These are phyloP conservation scores for Hydriomena furcata DNA, from an alignment of 2,888 invertebrate genomes.

Conservation along the genomic window DNA sequence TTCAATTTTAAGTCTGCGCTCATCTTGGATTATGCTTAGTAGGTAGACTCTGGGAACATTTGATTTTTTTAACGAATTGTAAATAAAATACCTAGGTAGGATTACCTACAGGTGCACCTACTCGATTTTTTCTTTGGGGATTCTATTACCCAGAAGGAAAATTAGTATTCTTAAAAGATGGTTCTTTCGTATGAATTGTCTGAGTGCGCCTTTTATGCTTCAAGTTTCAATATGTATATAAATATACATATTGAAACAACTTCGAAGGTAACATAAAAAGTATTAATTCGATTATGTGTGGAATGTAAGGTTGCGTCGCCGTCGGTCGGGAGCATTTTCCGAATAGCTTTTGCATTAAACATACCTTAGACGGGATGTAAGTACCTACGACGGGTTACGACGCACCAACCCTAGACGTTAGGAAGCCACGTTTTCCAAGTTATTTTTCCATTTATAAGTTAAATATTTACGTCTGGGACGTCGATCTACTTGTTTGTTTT, in stretches of 20 bases:
- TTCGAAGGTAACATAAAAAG: too few relatives aligned
- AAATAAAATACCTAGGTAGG: too few relatives aligned
- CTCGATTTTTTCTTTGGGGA: too few relatives aligned
- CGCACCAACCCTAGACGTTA: neutral
- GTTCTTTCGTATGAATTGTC: too few relatives aligned
- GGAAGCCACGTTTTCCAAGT: slow-evolving; percentile 10
- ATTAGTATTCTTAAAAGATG: too few relatives aligned
- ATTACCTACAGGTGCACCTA: too few relatives aligned
- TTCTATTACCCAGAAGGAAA: too few relatives aligned
- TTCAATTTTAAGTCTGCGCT: slow-evolving; percentile 8
- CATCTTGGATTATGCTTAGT: neutral
- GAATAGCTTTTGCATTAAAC: slow-evolving; percentile 17
- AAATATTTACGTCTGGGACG: slow-evolving; percentile 10
- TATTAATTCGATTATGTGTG: slow-evolving; percentile 24
- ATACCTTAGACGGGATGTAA: slow-evolving; percentile 10
- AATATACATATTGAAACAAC: too few relatives aligned
- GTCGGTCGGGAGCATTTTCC: slow-evolving; percentile 19
- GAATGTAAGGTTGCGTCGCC: slow-evolving; percentile 26
- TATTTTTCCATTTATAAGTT: slow-evolving; percentile 19
- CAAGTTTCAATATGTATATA: too few relatives aligned
- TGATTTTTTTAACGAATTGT: too few relatives aligned
- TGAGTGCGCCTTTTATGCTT: too few relatives aligned
- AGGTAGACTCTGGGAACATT: too few relatives aligned
- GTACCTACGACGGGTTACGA: neutral
- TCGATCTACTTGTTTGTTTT: neutral